phyloP scores from a whole-genome alignment of 2,888 invertebrate species.

The Prosopocoilus inquinatus region DNA sequence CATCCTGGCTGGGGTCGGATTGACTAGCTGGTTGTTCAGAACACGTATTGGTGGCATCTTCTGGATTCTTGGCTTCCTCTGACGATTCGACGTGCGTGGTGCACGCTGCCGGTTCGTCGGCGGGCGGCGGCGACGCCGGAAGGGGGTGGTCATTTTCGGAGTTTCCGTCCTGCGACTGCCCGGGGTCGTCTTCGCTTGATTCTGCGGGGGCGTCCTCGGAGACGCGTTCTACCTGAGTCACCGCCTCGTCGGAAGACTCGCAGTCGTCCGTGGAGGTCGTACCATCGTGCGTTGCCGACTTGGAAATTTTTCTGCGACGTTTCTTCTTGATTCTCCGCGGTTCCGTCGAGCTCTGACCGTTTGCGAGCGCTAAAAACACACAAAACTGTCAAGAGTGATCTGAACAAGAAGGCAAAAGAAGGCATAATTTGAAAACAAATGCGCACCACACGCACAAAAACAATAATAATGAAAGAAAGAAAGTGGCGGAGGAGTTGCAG shows the following conservation, averaged over 20 bases:
- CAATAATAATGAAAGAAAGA: no score
- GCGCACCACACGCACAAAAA: no score
- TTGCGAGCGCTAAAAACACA: background rate
- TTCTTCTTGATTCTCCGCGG: slow-evolving; percentile 32
- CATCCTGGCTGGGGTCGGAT: background rate
- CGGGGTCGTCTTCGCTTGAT: no score
- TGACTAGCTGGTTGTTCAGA: background rate
- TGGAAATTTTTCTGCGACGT: slow-evolving; percentile 32
- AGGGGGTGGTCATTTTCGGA: slow-evolving; percentile 2
- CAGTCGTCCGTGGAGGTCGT: slow-evolving; percentile 27
- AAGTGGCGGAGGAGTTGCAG: no score
- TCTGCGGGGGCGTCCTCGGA: background rate
- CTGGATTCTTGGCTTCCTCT: background rate
- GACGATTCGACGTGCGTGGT: background rate
- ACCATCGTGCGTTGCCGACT: slow-evolving; percentile 21
- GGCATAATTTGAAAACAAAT: no score
- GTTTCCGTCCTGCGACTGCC: background rate
- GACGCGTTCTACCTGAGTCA: slow-evolving; percentile 20
- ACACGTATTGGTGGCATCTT: slow-evolving; percentile 6
- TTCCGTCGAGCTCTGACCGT: slow-evolving; percentile 15
- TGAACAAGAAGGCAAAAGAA: no score
- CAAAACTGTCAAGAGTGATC: background rate
- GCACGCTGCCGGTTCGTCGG: background rate
- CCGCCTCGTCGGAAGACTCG: slow-evolving; percentile 28
- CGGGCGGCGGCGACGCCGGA: background rate